Percentiles rank a stretch among this genome's conserved stretches.
phyloP scores from a whole-genome alignment of 2,797 vertebrate species.

The Myripristis jacobus region DNA sequence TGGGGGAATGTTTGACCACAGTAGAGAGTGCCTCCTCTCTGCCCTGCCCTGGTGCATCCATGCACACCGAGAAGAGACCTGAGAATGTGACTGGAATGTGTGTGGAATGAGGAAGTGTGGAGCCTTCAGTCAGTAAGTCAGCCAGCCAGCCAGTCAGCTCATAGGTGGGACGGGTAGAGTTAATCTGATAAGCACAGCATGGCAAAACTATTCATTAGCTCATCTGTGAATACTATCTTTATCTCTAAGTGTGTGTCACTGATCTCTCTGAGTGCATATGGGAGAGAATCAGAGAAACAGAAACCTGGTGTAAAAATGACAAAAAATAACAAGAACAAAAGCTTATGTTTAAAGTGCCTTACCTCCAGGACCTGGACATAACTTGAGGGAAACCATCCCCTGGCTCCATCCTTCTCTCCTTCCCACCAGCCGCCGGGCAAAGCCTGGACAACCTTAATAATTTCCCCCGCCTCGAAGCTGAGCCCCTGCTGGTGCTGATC shows the following conservation, averaged over 20 bases:
- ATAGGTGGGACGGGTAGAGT: slow-evolving; percentile 41
- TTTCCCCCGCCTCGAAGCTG: slow-evolving; percentile 90
- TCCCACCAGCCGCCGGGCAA: slow-evolving; percentile 97
- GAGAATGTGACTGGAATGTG: slow-evolving; percentile 71
- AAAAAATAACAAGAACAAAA: too few relatives aligned
- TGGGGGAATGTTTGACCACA: slow-evolving; percentile 3
- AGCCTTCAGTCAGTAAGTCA: slow-evolving; percentile 41
- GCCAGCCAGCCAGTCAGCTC: slow-evolving; percentile 17
- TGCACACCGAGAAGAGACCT: slow-evolving; percentile 58
- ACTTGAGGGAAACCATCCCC: slow-evolving; percentile 96
- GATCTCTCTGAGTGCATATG: background rate
- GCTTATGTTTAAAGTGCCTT: slow-evolving; percentile 48
- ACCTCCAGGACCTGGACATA: slow-evolving; percentile 97
- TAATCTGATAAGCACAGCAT: slow-evolving; percentile 61
- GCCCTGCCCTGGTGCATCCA: slow-evolving; percentile 44
- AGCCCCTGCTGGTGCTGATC: slow-evolving; percentile 93
- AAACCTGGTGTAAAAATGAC: background rate
- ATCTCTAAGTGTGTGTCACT: slow-evolving; percentile 6
- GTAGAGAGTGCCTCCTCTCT: slow-evolving; percentile 13
- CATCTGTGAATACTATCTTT: slow-evolving; percentile 43
- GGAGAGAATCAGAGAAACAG: background rate
- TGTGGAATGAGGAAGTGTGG: slow-evolving; percentile 61
- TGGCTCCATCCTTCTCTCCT: slow-evolving; percentile 92
- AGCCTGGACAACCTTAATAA: slow-evolving; percentile 90
- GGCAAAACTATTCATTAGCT: slow-evolving; percentile 49